These are phyloP conservation scores for Cephus sareptanus DNA, from an alignment of 2,888 invertebrate species.

Conservation along the genomic window DNA sequence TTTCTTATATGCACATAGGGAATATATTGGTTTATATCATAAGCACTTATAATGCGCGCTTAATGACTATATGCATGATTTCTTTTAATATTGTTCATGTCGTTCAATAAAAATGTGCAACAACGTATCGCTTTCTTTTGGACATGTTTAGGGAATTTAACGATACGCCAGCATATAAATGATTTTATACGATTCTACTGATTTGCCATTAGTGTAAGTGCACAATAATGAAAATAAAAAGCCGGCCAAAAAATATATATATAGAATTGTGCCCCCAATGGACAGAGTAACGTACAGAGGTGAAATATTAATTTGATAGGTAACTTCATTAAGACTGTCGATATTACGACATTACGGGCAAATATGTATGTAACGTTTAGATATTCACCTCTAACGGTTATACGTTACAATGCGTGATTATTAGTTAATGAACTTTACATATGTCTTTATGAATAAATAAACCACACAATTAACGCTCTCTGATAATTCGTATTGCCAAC, in stretches of 20 bases:
- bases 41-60: neutral
- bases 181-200: neutral
- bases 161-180: neutral
- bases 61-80: neutral
- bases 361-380: neutral
- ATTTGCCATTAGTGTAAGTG: neutral
- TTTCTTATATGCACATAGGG: neutral
- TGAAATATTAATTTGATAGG: neutral
- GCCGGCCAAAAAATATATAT: neutral
- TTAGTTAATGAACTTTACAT: neutral
- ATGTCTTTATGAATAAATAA: neutral
- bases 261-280: neutral
- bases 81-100: neutral
- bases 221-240: neutral
- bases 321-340: neutral
- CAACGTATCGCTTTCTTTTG: neutral
- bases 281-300: neutral
- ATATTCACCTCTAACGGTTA: neutral
- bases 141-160: neutral
- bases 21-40: neutral
- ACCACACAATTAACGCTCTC: neutral
- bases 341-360: neutral
- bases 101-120: neutral
- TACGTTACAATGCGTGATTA: neutral
- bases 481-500: neutral